phyloP scores from a whole-genome alignment of 2,113 vertebrate genomes.

The Junco hyemalis region DNA sequence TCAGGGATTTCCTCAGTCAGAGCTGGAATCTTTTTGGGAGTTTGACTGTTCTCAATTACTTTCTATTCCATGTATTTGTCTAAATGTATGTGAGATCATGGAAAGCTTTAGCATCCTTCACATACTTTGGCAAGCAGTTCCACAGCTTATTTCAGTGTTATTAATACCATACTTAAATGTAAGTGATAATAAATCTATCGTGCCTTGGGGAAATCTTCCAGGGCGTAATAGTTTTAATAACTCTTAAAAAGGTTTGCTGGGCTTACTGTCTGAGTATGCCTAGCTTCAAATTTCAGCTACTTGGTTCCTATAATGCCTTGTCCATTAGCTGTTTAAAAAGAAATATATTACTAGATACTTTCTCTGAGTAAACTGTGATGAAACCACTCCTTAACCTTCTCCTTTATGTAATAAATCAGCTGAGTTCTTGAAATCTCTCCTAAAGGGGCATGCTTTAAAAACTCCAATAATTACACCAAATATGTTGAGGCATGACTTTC shows the following conservation, averaged over 20 bases:
- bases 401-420: neutral
- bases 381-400: neutral
- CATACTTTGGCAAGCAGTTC: neutral
- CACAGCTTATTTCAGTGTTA: neutral
- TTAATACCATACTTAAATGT: neutral
- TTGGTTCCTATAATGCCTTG: neutral
- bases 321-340: neutral
- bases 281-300: neutral
- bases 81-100: neutral
- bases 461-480: neutral
- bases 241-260: neutral
- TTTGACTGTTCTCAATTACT: neutral
- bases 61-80: neutral
- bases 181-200: conserved; percentile 5
- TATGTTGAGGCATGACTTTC: neutral
- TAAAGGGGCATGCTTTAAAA: neutral
- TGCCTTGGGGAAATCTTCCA: neutral
- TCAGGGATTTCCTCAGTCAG: neutral
- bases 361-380: neutral
- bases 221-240: neutral
- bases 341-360: neutral
- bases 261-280: neutral
- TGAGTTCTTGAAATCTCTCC: neutral
- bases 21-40: neutral
- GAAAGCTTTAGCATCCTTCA: conserved; percentile 2